These are phyloP conservation scores for Onychomys arenicola DNA, from an alignment of 2,797 vertebrate species.

Conservation along the genomic window DNA sequence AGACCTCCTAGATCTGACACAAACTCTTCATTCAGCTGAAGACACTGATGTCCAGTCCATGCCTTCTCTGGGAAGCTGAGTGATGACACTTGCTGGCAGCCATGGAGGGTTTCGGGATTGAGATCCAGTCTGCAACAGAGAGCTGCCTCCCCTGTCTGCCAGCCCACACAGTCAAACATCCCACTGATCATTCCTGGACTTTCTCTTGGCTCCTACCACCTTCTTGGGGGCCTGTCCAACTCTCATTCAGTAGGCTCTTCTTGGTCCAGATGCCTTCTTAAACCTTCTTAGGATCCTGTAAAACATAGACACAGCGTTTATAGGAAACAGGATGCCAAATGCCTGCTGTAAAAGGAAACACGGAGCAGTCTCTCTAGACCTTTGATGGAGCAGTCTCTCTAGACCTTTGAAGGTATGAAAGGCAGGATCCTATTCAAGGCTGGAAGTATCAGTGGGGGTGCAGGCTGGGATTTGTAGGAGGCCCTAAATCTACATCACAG, in stretches of 20 bases:
- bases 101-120: conserved; percentile 34
- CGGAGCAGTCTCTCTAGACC: background rate
- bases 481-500: background rate
- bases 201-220: conserved; percentile 55
- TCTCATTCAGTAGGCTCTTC: conserved; percentile 47
- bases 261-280: conserved; percentile 21
- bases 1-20: conserved; percentile 7
- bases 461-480: background rate
- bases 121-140: conserved; percentile 74
- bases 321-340: conserved; percentile 30
- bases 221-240: background rate
- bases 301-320: conserved; percentile 23
- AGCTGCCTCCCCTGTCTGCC: conserved; percentile 47
- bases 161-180: conserved; percentile 61
- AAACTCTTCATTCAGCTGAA: conserved; percentile 6
- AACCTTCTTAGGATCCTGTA: conserved; percentile 61
- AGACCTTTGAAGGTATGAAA: background rate
- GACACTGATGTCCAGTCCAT: conserved; percentile 6
- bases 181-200: conserved; percentile 63
- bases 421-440: background rate
- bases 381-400: background rate
- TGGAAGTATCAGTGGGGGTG: background rate
- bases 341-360: background rate
- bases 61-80: conserved; percentile 46
- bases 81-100: conserved; percentile 70